Base-by-base conservation (phyloP, 2,888 invertebrate species). In the Caenorhabditis afra region DNA sequence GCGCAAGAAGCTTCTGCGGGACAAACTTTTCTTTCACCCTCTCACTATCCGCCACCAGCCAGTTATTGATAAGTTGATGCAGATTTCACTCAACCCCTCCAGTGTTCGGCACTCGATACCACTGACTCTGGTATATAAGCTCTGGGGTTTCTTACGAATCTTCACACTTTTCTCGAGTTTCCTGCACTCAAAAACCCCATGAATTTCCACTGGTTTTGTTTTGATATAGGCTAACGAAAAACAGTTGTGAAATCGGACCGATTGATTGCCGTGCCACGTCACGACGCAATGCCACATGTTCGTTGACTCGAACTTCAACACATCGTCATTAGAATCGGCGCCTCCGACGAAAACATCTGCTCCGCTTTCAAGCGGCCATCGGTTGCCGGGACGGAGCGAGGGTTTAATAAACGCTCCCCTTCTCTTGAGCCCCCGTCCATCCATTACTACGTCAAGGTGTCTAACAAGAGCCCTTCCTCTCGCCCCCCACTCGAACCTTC, bases 381-480 rank as follows among this genome's bases (percentile, higher is more conserved):
- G 16, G 37, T 18, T 22, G 23, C 23, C 7, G 29, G 29, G 29
- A n/a, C n/a, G 29, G 29, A 7, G 7, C 4, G 7, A 29, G 7
- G 29, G 61, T 70, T 62, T 70, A 70, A 62, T 70, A 70, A 70
- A 70, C 68, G 61, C 62, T 11, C 37, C 53, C 23, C 29, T 39
- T 41, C 65, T 50, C 66, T 49, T 22, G 52, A 49, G 52, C 53
- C 68, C 45, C 44, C 52, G 52, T 70, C 61, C 61, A 52, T 70
- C 61, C 62, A 70, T 70, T 70, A 70, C 70, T 70, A 70, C 68
- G 70, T 70, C 70, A 70, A 70, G 70, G 70, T 70, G 62, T 70
- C 70, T 70, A 62, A 70, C 70, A 53, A 70, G 61, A 70, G 66
- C 49, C 50, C 44, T 37, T 39, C 12, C 41, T n/a, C n/a, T n/a